Percentiles rank a stretch among this genome's conserved stretches.
Conservation (phyloP, 2,797 vertebrate species). For the Spondyliosoma cantharus region DNA sequence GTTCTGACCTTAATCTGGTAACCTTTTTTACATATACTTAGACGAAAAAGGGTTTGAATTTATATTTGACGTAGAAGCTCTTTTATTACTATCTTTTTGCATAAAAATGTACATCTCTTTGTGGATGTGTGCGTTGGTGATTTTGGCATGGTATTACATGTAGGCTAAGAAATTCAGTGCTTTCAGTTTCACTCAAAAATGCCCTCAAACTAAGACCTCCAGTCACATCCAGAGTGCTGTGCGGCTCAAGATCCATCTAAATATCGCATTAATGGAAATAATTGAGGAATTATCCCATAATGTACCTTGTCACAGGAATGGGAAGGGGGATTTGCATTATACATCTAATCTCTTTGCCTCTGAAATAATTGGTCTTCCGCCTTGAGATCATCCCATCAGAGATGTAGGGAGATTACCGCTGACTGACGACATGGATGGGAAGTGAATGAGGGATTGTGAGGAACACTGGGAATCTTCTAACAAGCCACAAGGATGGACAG, state of each 20-base stretch:
- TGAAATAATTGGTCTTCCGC: slow-evolving; percentile 70
- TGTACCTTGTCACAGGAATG: slow-evolving; percentile 56
- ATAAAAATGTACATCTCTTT: not conserved
- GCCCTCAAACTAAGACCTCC: slow-evolving; percentile 20
- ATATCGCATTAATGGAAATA: slow-evolving; percentile 52
- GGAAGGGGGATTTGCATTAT: slow-evolving; percentile 62
- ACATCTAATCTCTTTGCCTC: slow-evolving; percentile 64
- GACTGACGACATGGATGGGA: slow-evolving; percentile 41
- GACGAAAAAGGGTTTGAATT: slow-evolving; percentile 3
- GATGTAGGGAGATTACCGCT: slow-evolving; percentile 61
- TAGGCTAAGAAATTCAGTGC: not conserved
- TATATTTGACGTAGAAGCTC: not conserved
- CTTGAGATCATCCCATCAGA: slow-evolving; percentile 65
- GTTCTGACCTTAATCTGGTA: slow-evolving; percentile 65
- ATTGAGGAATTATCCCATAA: slow-evolving; percentile 58
- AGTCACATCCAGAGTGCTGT: slow-evolving; percentile 1
- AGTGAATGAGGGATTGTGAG: slow-evolving; percentile 38
- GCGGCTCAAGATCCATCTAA: slow-evolving; percentile 40
- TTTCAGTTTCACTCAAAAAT: slow-evolving; percentile 14
- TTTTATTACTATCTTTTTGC: not conserved
- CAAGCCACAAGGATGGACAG: slow-evolving; percentile 29
- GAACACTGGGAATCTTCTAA: slow-evolving; percentile 32
- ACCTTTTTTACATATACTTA: not conserved
- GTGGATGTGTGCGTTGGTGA: not conserved
- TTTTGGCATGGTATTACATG: not conserved